Conservation (phyloP, 2,797 vertebrate species). For the Distichodus sexfasciatus region DNA sequence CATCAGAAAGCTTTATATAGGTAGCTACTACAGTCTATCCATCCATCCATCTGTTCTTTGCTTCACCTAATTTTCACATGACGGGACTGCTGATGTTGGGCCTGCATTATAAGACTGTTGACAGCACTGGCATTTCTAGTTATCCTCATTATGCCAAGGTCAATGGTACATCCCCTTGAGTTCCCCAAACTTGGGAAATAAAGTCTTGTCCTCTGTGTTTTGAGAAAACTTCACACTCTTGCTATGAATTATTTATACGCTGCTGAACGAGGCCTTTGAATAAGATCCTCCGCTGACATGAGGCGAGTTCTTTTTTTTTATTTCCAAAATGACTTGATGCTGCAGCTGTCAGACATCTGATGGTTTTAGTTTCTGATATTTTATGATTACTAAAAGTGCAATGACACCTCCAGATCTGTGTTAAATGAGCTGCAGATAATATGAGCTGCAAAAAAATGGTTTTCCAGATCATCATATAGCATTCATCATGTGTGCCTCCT, state of each 20-base stretch:
- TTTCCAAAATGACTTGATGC: constrained; percentile 20
- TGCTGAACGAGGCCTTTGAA: constrained; percentile 46
- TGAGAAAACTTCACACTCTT: constrained; percentile 50
- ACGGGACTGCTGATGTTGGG: too few species aligned
- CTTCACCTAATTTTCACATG: not conserved
- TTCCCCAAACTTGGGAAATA: constrained; percentile 33
- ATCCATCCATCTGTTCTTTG: not conserved
- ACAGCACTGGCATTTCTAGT: constrained; percentile 19
- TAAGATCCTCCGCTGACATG: constrained; percentile 35
- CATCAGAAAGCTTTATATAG: too few species aligned
- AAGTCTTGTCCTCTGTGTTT: constrained; percentile 41
- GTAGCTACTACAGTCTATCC: too few species aligned
- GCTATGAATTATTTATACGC: constrained; percentile 47
- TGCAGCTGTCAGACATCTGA: constrained; percentile 20
- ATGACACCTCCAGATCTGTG: constrained; percentile 21
- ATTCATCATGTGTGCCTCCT: too few species aligned
- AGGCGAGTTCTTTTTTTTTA: constrained; percentile 34
- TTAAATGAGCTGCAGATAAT: too few species aligned
- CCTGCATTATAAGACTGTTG: not conserved
- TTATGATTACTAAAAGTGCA: constrained; percentile 11
- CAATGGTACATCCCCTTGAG: constrained; percentile 36
- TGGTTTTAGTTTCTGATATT: constrained; percentile 24
- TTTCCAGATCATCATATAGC: too few species aligned
- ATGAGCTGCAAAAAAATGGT: too few species aligned
- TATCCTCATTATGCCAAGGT: constrained; percentile 40